These are phyloP conservation scores for Temnothorax unifasciatus DNA, from an alignment of 2,888 invertebrate genomes.

Conservation along the genomic window DNA sequence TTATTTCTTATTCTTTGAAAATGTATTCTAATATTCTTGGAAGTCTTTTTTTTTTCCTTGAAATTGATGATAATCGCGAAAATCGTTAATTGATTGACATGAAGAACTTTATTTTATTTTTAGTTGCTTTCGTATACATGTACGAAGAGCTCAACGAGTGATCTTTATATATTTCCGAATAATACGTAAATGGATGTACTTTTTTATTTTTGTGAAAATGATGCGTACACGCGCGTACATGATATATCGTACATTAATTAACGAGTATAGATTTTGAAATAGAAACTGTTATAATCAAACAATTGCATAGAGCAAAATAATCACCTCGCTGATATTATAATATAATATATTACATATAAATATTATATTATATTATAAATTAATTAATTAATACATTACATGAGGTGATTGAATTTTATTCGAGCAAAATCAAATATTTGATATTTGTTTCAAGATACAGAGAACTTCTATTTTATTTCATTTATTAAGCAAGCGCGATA, in stretches of 20 bases:
- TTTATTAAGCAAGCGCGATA: not conserved
- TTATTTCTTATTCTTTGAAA: not conserved
- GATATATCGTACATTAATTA: slow-evolving; percentile 9
- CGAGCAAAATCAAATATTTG: slow-evolving; percentile 1
- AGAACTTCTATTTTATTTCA: slow-evolving; percentile 12
- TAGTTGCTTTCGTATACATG: not conserved
- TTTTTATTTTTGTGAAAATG: not conserved
- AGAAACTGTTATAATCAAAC: not conserved
- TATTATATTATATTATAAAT: not conserved
- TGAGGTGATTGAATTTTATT: not conserved
- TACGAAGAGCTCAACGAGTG: not conserved
- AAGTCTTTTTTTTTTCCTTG: not conserved
- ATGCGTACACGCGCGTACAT: not conserved
- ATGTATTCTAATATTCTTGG: not conserved
- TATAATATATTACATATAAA: not conserved
- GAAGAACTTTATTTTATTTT: slow-evolving; percentile 20
- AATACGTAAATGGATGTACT: slow-evolving; percentile 34
- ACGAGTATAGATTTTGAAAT: slow-evolving; percentile 2
- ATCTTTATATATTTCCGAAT: slow-evolving; percentile 12
- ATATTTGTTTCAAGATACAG: not conserved
- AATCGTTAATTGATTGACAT: not conserved
- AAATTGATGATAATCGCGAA: not conserved
- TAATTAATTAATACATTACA: not conserved
- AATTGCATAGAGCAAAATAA: not conserved
- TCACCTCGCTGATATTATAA: not conserved